These are phyloP conservation scores for Pinctada fucata DNA, from an alignment of 2,888 invertebrate species.

Conservation along the genomic window DNA sequence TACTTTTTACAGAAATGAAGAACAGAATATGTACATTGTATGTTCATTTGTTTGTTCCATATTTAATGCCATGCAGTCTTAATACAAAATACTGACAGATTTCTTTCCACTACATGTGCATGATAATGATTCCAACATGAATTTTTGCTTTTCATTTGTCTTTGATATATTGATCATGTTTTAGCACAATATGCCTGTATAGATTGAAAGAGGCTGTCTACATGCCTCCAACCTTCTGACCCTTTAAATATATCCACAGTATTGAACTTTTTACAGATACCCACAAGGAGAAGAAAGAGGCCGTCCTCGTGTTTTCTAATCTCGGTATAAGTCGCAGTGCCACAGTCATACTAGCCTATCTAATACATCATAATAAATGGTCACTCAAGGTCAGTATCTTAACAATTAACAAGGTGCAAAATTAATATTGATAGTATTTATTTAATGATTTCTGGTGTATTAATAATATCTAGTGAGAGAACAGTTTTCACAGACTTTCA, in stretches of 20 bases:
- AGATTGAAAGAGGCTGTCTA: too few species aligned
- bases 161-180: too few species aligned
- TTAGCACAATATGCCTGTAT: too few species aligned
- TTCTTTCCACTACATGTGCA: too few species aligned
- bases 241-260: too few species aligned
- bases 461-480: not conserved
- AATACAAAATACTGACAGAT: too few species aligned
- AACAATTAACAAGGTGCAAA: not conserved
- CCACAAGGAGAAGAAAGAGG: constrained; percentile 59
- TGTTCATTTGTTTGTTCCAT: too few species aligned
- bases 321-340: constrained; percentile 73
- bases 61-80: too few species aligned
- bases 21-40: not conserved
- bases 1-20: not conserved
- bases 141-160: too few species aligned
- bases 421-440: not conserved
- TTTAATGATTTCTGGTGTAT: not conserved
- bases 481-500: too few species aligned
- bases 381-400: constrained; percentile 59
- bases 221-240: too few species aligned
- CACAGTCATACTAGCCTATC: constrained; percentile 72
- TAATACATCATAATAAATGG: constrained; percentile 67
- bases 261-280: constrained; percentile 52
- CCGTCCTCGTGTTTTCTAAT: constrained; percentile 72
- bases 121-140: too few species aligned